These are phyloP conservation scores for Enteromius treurensis DNA, from an alignment of 2,797 vertebrate genomes.

Conservation along the genomic window DNA sequence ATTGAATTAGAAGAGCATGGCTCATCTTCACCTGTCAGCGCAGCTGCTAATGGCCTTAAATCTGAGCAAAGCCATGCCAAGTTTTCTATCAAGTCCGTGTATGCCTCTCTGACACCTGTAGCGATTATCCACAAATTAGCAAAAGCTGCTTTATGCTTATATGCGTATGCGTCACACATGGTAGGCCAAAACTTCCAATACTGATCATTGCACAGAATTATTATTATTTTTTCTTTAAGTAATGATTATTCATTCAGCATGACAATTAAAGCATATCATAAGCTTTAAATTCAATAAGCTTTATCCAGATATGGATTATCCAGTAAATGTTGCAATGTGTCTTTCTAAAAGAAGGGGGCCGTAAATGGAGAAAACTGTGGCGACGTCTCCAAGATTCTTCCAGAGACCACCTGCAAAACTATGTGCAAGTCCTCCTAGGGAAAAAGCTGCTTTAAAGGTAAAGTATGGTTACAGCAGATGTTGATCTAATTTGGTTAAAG, in stretches of 20 bases:
- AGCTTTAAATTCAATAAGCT: neutral
- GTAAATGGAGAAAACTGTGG: no score
- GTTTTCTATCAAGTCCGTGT: conserved; percentile 22
- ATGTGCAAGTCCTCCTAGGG: no score
- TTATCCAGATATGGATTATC: neutral
- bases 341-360: neutral
- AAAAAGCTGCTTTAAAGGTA: no score
- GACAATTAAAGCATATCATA: neutral
- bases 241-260: neutral
- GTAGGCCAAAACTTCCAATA: neutral
- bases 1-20: conserved; percentile 72
- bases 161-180: no score
- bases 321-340: neutral
- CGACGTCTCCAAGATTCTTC: no score
- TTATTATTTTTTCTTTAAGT: neutral
- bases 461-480: no score
- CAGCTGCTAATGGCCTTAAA: conserved; percentile 43
- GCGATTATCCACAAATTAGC: conserved; percentile 11
- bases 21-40: conserved; percentile 71
- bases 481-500: no score
- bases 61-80: conserved; percentile 33
- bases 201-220: neutral
- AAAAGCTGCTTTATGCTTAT: neutral
- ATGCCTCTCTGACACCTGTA: conserved; percentile 16
- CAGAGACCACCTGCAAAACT: no score